phyloP scores from a whole-genome alignment of 2,113 vertebrate species.

The Atractosteus spatula region DNA sequence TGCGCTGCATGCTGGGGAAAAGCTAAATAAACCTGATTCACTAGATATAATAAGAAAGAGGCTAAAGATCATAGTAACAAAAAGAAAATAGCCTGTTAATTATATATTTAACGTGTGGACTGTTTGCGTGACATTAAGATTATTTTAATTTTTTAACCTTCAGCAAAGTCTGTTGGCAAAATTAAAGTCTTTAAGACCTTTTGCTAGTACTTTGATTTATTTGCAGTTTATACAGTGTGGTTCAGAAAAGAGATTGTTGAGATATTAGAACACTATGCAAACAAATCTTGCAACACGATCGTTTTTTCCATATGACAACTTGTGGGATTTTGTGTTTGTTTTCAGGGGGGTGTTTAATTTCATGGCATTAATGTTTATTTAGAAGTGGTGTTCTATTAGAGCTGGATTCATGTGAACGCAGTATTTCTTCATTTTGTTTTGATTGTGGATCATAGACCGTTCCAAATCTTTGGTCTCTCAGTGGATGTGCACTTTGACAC shows the following conservation, averaged over 20 bases:
- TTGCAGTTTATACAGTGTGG: neutral
- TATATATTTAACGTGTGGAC: neutral
- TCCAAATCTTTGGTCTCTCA: no score
- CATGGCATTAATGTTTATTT: neutral
- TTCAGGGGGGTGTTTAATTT: neutral
- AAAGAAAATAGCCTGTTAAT: neutral
- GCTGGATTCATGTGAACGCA: no score
- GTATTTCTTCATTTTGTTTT: no score
- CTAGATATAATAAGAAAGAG: no score
- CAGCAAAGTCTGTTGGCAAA: neutral
- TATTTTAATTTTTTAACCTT: neutral
- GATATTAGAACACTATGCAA: neutral
- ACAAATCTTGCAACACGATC: neutral
- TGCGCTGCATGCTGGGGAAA: no score
- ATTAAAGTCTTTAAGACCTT: no score
- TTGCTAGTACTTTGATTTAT: neutral
- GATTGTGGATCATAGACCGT: no score
- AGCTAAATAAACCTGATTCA: no score
- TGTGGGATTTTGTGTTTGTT: neutral
- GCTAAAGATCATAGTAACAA: no score
- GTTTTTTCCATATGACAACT: neutral
- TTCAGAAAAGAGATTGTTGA: neutral
- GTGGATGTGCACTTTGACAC: no score
- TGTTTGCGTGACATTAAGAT: neutral
- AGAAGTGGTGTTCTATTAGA: neutral